Base-by-base conservation (phyloP, 2,113 vertebrate species). In the Hoplias malabaricus region DNA sequence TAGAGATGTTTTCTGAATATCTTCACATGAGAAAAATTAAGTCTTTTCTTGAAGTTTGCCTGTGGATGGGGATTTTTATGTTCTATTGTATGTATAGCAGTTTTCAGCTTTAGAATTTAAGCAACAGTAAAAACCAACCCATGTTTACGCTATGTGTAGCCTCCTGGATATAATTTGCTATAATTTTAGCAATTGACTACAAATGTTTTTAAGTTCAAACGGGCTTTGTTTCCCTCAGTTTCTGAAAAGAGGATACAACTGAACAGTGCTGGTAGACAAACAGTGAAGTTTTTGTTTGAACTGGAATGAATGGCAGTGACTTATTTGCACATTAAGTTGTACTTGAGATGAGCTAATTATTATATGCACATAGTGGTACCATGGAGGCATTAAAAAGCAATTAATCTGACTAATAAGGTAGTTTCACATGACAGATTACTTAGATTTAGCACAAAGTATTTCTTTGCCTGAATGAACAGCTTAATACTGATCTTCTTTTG, bases 241-340 rank as follows among this genome's bases (percentile, higher is more conserved):
- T 10, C 14, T 33, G 31, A 36, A 33, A n/a, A 54, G 48, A 70
- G 48, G n/a, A 4, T 27, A 38, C 33, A 21, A 13, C 2, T 11
- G 48, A 70, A 5, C 10, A 23, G 13, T 54, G 31, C 9, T 54
- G 31, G 46, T 16, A 36, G 31, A 8, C 68, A 5, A 53, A 46
- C 63, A 14, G 75, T 4, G 40, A 38, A 70, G 33, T 42, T 78
- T 42, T 6, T 53, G 31, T 65, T 75, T 65, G 73, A 53, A 14
- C 42, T 53, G 33, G 59, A 75, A 61, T 61, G 12, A 33, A 34
- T 69, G 27, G 56, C 66, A 34, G 43, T 61, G 61, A 46, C 53
- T 69, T 63, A 57, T 56, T 77, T 59, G 75, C 65, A 69, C 75
- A 77, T 69, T 69, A 77, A 53, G 69, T 75, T 59, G 65, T 46